Base-by-base conservation (phyloP, 2,888 invertebrate species). In the Creontiades dilutus region DNA sequence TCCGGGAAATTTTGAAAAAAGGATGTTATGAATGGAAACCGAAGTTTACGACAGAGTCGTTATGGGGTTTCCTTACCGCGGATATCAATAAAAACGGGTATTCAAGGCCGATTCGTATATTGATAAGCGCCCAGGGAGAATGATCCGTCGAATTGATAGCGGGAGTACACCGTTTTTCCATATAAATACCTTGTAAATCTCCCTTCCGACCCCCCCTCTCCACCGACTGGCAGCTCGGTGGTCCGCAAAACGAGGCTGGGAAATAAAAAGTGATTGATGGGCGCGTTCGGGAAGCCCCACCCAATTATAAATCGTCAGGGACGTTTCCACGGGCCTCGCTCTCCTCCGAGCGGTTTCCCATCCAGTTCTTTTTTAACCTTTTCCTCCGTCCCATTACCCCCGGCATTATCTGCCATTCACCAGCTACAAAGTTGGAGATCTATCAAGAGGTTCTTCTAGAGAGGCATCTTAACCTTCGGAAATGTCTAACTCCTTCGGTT, bases 101-200 rank as follows among this genome's bases (percentile, higher is more conserved):
- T 68, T 68, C 68, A 68, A 68, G 27, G 68, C 19, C 68, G 68
- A 68, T 23, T 68, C 23, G 68, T 68, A 68, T 68, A 68, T 68
- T 68, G 23, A 68, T 68, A 68, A 68, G 68, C 23, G 68, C 9
- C 68, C 68, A 13, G 68, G 27, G 23, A 19, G 68, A 68, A 68
- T 68, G 68, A 68, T 68, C 68, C 27, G 5, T 23, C 2, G 46
- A 47, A 78, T 78, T 78, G 78, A 78, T 78, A 78, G 78, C 5
- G 46, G 47, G 46, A 37, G 19, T 78, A 78, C 78, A 78, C 78
- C 37, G 46, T 78, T 78, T 78, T 78, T 46, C 78, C 78, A 78
- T 78, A 78, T 78, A 78, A 78, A 78, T 78, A 78, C 78, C 78
- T 78, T 78, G 78, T 78, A 78, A 78, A 78, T 78, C 78, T 78